Evolutionary conservation across 2,797 vertebrate species (phyloP), one percentile per base, ranked within the genome.

Genomic region (Argentina silus): DNA sequence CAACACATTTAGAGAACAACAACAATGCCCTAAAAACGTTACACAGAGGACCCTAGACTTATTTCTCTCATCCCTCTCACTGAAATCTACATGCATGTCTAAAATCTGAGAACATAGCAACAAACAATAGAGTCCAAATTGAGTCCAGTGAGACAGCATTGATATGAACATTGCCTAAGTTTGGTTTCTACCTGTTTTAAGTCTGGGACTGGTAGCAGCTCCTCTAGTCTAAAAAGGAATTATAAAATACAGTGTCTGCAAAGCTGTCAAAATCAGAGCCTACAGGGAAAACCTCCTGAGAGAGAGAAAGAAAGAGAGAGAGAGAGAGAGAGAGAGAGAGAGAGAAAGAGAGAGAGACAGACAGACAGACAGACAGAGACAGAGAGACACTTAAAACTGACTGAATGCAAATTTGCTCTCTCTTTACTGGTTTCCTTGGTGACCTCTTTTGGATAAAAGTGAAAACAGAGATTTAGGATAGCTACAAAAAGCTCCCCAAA

Each of bases 381-480:
- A n/a, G n/a, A n/a, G n/a, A n/a, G n/a, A n/a, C n/a, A n/a, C n/a
- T n/a, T n/a, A n/a, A n/a, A n/a, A n/a, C 48, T 14, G 48, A 50
- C 11, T 50, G 48, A 50, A 50, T 50, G 48, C 48, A 50, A 50
- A 50, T 50, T 5, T 50, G 11, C 48, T 50, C 48, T 14, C 48
- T 50, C 48, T 50, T 50, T 50, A 50, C 23, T 53, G 59, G 43
- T 61, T 70, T n/a, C 48, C 7, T 71, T 62, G 5, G 65, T 51
- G 43, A 56, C 19, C 43, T 17, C 48, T 50, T 50, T n/a, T n/a
- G 48, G 48, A 14, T 7, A 11, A 50, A 50, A 14, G 48, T 50
- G 48, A 50, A 50, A 14, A 5, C 7, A 7, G 15, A 50, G 48
- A 50, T 50, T 50, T 50, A 12, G 7, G 12, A 14, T 50, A 50